These are phyloP conservation scores for Sebastes minor DNA, from an alignment of 2,797 vertebrate genomes.

Conservation along the genomic window DNA sequence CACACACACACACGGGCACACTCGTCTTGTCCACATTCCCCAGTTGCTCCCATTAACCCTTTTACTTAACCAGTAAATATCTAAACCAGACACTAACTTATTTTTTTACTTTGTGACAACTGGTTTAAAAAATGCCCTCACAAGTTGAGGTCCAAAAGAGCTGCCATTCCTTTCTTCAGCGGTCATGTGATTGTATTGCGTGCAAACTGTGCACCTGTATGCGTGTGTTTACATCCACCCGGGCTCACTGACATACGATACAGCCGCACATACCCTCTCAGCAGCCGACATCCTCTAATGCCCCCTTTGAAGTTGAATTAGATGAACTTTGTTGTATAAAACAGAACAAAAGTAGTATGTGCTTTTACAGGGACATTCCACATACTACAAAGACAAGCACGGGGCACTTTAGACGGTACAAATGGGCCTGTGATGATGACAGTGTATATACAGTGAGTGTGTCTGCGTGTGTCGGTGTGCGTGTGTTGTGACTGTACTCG, in stretches of 20 bases:
- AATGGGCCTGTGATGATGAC: slow-evolving; percentile 75
- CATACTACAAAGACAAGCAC: slow-evolving; percentile 74
- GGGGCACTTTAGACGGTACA: slow-evolving; percentile 74
- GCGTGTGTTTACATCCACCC: slow-evolving; percentile 70
- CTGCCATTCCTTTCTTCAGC: slow-evolving; percentile 14
- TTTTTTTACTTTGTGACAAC: slow-evolving; percentile 2
- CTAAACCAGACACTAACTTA: slow-evolving; percentile 21
- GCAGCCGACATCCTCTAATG: slow-evolving; percentile 74
- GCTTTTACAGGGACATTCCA: slow-evolving; percentile 77
- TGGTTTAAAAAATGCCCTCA: slow-evolving; percentile 21
- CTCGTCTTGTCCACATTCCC: slow-evolving; percentile 37
- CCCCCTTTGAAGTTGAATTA: slow-evolving; percentile 81
- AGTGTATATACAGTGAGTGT: slow-evolving; percentile 72
- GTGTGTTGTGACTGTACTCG: slow-evolving; percentile 68
- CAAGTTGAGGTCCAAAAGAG: slow-evolving; percentile 13
- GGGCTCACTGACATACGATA: slow-evolving; percentile 72
- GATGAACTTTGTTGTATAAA: slow-evolving; percentile 81
- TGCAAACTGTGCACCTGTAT: slow-evolving; percentile 75
- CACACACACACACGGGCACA: slow-evolving; percentile 14
- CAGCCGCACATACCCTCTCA: slow-evolving; percentile 56
- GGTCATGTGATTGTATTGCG: slow-evolving; percentile 48
- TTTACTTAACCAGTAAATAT: slow-evolving; percentile 38
- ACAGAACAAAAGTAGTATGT: slow-evolving; percentile 74
- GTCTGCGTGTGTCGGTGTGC: slow-evolving; percentile 31
- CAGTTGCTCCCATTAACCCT: slow-evolving; percentile 26